These are phyloP conservation scores for Clarias laeviceps DNA, from an alignment of 2,797 vertebrate species.

Conservation along the genomic window DNA sequence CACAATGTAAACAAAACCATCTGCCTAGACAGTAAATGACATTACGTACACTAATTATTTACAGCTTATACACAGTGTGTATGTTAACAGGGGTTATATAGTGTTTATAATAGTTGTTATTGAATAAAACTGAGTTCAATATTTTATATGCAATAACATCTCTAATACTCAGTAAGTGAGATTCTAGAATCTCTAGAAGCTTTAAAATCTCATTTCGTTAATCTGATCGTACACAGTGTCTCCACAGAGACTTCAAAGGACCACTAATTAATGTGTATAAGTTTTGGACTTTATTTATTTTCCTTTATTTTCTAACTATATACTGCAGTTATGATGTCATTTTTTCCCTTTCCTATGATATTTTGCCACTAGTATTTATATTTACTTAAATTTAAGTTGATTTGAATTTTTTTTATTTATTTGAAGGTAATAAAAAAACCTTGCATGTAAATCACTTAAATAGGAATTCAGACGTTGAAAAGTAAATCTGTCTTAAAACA, in stretches of 20 bases:
- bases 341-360: not conserved
- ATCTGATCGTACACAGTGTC: slow-evolving; percentile 1
- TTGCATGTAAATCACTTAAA: not conserved
- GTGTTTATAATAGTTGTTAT: slow-evolving; percentile 33
- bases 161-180: slow-evolving; percentile 5
- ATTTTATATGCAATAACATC: slow-evolving; percentile 21
- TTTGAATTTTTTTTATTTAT: not conserved
- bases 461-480: not conserved
- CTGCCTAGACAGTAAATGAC: slow-evolving; percentile 51
- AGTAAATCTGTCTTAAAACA: not conserved
- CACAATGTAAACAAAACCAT: slow-evolving; percentile 73
- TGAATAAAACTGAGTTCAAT: slow-evolving; percentile 35
- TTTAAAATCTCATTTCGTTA: slow-evolving; percentile 10
- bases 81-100: slow-evolving; percentile 39
- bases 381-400: not conserved
- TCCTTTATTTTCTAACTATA: not conserved
- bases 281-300: not conserved
- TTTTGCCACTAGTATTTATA: not conserved
- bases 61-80: slow-evolving; percentile 61
- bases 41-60: slow-evolving; percentile 64
- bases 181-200: not conserved
- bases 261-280: not conserved
- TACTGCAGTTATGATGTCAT: not conserved
- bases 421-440: not conserved
- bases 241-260: not conserved